phyloP scores from a whole-genome alignment of 2,113 vertebrate species.

The Mormoops blainvillei region DNA sequence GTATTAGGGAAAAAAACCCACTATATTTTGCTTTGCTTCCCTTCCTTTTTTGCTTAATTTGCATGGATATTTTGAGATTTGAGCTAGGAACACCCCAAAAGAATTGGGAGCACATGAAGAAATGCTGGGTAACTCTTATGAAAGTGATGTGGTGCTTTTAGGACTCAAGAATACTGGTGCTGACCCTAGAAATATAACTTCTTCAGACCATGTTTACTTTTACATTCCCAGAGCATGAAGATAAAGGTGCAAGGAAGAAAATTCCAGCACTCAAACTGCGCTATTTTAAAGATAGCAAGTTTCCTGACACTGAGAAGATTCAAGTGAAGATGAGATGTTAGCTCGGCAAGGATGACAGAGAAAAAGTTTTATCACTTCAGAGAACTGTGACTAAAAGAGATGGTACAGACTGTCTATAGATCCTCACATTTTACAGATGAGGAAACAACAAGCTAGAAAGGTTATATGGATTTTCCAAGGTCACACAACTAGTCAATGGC shows the following conservation, averaged over 20 bases:
- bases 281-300: neutral
- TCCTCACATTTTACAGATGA: neutral
- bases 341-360: neutral
- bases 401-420: neutral
- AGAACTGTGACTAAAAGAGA: neutral
- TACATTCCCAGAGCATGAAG: neutral
- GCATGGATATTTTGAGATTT: constrained; percentile 7
- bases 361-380: neutral
- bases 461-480: neutral
- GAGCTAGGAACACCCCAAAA: neutral
- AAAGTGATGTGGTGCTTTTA: neutral
- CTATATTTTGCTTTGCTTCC: neutral
- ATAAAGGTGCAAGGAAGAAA: neutral
- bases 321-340: neutral
- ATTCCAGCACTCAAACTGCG: neutral
- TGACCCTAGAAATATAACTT: neutral
- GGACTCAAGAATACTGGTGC: neutral
- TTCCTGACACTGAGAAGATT: neutral
- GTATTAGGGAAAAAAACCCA: neutral
- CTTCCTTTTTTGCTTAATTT: constrained; percentile 9
- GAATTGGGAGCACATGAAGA: neutral
- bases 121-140: neutral
- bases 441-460: neutral
- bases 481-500: neutral
- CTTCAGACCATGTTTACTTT: neutral